Evolutionary conservation across 1,140 invertebrate species (phyloP).

Genomic region (Lepidostoma basale): DNA sequence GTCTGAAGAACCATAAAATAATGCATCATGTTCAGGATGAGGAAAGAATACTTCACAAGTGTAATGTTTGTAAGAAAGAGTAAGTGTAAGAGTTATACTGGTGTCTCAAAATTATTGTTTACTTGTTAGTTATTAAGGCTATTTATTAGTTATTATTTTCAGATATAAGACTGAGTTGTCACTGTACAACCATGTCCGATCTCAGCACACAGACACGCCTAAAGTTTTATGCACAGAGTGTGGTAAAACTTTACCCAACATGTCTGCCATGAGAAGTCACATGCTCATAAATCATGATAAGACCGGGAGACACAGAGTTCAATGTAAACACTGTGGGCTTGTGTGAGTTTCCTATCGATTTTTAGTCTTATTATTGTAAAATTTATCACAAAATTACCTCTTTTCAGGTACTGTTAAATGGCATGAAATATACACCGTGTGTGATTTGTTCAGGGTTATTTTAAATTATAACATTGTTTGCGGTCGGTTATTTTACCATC

Average conservation of each 20-base stretch:
- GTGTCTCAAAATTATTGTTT: not conserved
- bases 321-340: conserved; percentile 39
- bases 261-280: conserved; percentile 34
- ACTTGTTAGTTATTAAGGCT: too few species aligned
- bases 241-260: conserved; percentile 35
- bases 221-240: conserved; percentile 41
- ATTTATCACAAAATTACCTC: too few species aligned
- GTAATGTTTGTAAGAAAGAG: conserved; percentile 36
- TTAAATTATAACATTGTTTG: too few species aligned
- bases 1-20: conserved; percentile 33
- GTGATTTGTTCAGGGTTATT: too few species aligned
- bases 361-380: too few species aligned
- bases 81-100: conserved; percentile 23
- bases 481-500: too few species aligned
- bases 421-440: too few species aligned
- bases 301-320: conserved; percentile 38
- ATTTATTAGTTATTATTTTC: not conserved
- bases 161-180: conserved; percentile 2
- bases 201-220: conserved; percentile 19
- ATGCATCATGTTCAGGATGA: conserved; percentile 32
- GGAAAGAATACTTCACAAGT: conserved; percentile 25
- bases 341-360: conserved; percentile 22
- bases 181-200: conserved; percentile 25
- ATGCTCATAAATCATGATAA: conserved; percentile 42
- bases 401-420: too few species aligned